Evolutionary conservation across 2,888 invertebrate species (phyloP), one percentile per base, ranked within the genome.

Genomic region (Strigamia maritima): DNA sequence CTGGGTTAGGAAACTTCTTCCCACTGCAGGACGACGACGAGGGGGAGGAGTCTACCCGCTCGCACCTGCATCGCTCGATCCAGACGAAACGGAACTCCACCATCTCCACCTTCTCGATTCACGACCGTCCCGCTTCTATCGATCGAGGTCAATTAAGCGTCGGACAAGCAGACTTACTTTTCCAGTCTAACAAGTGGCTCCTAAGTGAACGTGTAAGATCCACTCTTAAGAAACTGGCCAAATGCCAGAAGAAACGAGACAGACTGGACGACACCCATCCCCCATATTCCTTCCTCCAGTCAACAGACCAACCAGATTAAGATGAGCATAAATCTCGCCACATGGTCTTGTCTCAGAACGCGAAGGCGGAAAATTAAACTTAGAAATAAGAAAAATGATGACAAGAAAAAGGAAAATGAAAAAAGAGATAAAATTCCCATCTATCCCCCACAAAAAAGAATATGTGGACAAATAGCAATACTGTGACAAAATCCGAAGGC

Each of bases 181-280:
- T 65, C 65, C 65, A 65, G 65, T 65, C 65, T 65, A 65, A 65
- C 65, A 65, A 65, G 65, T 65, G 65, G 65, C 65, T 65, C 65
- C 65, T 65, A 65, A 65, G 65, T 65, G 65, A 65, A 65, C 65
- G 65, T 65, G 65, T 65, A 65, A 65, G 65, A 65, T 65, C 65
- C 65, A 65, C 65, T 65, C 65, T 65, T 65, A 65, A 65, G 65
- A 10, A 65, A 6, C 65, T 65, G 65, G 65, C 65, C 65, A 26
- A 65, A 65, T 26, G 65, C 65, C 65, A 65, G 28, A 24, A 65
- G 28, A 16, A 26, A 65, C 26, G 28, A 24, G 26, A 65, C 65
- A 65, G 24, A 65, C 26, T 65, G 65, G 65, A 65, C 65, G 28
- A 49, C 49, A 49, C 49, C 49, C 28, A 24, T 65, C 65, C 24